phyloP scores from a whole-genome alignment of 2,888 invertebrate species.

The Congeria kusceri region DNA sequence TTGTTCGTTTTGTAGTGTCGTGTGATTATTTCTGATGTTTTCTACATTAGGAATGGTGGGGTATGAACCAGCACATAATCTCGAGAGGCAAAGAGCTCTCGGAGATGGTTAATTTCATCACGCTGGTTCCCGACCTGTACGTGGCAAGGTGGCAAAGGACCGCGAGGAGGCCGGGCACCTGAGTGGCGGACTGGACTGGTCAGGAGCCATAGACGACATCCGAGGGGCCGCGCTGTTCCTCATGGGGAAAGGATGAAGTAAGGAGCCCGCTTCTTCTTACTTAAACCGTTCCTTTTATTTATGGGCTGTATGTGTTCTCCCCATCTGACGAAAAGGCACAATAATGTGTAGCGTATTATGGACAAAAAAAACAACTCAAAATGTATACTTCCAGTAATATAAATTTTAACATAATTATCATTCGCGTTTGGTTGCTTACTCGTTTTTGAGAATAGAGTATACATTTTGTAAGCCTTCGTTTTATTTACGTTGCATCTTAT shows the following conservation, averaged over 20 bases:
- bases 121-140: slow-evolving; percentile 80
- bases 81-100: slow-evolving; percentile 68
- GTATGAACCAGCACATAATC: slow-evolving; percentile 79
- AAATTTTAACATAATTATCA: too few relatives aligned
- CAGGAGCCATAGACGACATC: slow-evolving; percentile 79
- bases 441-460: too few relatives aligned
- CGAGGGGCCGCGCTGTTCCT: slow-evolving; percentile 75
- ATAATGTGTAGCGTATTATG: slow-evolving; percentile 74
- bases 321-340: too few relatives aligned
- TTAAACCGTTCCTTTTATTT: too few relatives aligned
- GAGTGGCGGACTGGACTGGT: slow-evolving; percentile 80
- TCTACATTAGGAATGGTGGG: slow-evolving; percentile 80
- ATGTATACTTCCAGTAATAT: too few relatives aligned
- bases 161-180: slow-evolving; percentile 80
- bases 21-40: not conserved
- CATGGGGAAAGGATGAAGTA: slow-evolving; percentile 71
- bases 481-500: too few relatives aligned
- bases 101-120: slow-evolving; percentile 69
- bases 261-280: slow-evolving; percentile 39
- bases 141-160: slow-evolving; percentile 78
- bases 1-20: too few relatives aligned
- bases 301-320: too few relatives aligned
- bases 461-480: too few relatives aligned
- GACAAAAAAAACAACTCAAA: slow-evolving; percentile 69
- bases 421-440: too few relatives aligned